Base-by-base conservation (phyloP, 2,888 invertebrate species). In the Coenonympha glycerion region DNA sequence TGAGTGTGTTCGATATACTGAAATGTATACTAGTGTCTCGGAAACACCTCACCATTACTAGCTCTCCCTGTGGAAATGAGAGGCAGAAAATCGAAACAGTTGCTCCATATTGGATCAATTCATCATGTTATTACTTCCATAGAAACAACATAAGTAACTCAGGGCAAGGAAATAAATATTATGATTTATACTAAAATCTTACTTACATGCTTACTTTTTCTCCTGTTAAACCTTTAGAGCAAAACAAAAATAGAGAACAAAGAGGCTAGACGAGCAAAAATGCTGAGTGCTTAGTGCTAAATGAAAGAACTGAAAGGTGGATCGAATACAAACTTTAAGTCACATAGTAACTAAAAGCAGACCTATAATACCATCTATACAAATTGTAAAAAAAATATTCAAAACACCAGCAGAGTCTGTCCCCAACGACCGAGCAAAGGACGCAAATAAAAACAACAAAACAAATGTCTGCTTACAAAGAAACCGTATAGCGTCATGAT, bases 21-120 rank as follows among this genome's bases (percentile, higher is more conserved):
- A 44, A 44, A 44, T 44, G 30, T 42, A 22, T 31, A 21, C n/a
- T n/a, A n/a, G n/a, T 44, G 42, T 44, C 30, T 30, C 19, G 6
- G 31, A 21, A 9, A 9, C 22, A 31, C 13, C 19, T 31, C 31
- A 44, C 21, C 28, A 15, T 11, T 8, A 13, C 19, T 9, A 8
- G 8, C 13, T 9, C 13, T 44, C 42, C 42, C 42, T 15, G 19
- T 31, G 42, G 31, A 31, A 28, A 19, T 21, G n/a, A 19, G 30
- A 33, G 31, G 21, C 42, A 21, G 21, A 2, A 44, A 44, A 44
- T 31, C 13, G 30, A 13, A 39, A 22, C 8, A 11, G 8, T 6
- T 36, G 6, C 8, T 19, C 6, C 4, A 24, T 13, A 39, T 39
- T 24, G 15, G 24, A 16, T 13, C 15, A 9, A 15, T 5, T 15